Evolutionary conservation across 2,113 vertebrate species (phyloP).

Genomic region (Tor tambroides): DNA sequence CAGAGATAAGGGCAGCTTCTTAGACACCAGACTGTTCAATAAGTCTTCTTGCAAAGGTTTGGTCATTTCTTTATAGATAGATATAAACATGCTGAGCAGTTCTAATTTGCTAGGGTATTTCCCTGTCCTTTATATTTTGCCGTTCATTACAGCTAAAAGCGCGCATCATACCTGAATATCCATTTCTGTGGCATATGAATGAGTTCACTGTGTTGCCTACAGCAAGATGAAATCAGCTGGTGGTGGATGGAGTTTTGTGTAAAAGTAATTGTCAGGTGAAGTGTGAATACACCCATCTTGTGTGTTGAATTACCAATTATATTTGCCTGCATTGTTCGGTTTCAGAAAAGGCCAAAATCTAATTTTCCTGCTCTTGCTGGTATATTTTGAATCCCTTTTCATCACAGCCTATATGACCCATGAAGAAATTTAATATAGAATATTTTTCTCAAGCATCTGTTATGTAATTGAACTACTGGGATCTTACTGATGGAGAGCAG

Average conservation of each 20-base stretch:
- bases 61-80: background rate
- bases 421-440: slow-evolving; percentile 41
- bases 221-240: slow-evolving; percentile 18
- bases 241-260: slow-evolving; percentile 21
- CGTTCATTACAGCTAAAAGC: slow-evolving; percentile 5
- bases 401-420: slow-evolving; percentile 26
- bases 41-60: background rate
- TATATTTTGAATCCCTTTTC: background rate
- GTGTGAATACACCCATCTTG: slow-evolving; percentile 12
- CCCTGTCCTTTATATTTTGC: background rate
- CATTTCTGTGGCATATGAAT: background rate
- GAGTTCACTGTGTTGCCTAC: background rate
- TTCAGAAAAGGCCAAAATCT: background rate
- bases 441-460: slow-evolving; percentile 26
- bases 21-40: background rate
- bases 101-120: background rate
- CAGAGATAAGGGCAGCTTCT: background rate
- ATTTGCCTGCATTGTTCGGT: background rate
- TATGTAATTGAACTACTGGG: slow-evolving; percentile 40
- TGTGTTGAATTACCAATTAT: slow-evolving; percentile 20
- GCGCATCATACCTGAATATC: background rate
- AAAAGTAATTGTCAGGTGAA: slow-evolving; percentile 25
- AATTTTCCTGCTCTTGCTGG: slow-evolving; percentile 33
- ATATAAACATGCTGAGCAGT: slow-evolving; percentile 1
- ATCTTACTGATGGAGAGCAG: slow-evolving; percentile 2